Evolutionary conservation across 1,140 invertebrate species (phyloP).

Genomic region (Bombus confusus): DNA sequence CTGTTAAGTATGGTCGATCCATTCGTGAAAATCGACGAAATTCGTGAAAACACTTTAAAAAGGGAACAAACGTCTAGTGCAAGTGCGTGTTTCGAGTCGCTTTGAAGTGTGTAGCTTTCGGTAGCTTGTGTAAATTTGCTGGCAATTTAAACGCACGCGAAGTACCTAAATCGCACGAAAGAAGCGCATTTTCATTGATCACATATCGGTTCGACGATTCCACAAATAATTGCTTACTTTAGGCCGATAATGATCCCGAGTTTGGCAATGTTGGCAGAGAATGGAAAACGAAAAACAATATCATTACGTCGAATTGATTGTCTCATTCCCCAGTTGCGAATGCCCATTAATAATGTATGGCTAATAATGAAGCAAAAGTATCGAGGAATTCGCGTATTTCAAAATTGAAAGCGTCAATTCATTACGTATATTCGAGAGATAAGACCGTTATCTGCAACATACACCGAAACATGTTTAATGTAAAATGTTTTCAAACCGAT

Average conservation of each 20-base stretch:
- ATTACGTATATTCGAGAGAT: background rate
- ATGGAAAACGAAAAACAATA: background rate
- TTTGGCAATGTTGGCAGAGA: background rate
- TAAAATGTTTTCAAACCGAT: background rate
- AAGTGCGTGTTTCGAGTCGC: background rate
- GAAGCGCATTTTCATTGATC: background rate
- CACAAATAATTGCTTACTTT: background rate
- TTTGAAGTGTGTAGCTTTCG: background rate
- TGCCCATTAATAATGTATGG: background rate
- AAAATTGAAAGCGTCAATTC: background rate
- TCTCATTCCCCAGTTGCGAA: background rate
- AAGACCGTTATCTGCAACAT: background rate
- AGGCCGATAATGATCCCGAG: background rate
- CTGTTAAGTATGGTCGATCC: no score
- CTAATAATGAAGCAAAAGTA: background rate
- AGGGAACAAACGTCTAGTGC: no score
- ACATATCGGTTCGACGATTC: background rate
- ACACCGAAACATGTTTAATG: background rate
- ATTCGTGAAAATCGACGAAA: no score
- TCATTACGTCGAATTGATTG: background rate
- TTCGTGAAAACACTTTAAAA: no score
- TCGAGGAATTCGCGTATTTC: background rate
- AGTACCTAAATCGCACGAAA: background rate
- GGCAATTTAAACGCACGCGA: background rate
- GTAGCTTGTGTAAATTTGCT: background rate